Base-by-base conservation (phyloP, 2,888 invertebrate genomes). In the Erebia epiphron region DNA sequence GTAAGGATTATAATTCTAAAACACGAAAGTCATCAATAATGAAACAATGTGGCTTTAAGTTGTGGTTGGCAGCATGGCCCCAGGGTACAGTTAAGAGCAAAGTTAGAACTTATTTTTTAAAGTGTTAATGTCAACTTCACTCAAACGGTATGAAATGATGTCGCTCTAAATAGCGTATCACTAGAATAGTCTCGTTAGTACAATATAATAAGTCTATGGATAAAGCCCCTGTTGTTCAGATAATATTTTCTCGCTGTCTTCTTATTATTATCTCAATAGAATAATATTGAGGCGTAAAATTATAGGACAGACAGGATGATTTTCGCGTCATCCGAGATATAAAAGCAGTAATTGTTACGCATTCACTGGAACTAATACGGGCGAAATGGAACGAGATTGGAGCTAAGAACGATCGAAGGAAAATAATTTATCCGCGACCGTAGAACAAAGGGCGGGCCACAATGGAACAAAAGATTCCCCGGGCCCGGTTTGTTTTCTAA, bases 331-430 rank as follows among this genome's bases (percentile, higher is more conserved):
- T 91, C 88, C 89, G 87, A 86, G 77, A 88, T 85, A 91, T 90
- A 92, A 92, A 91, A 88, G 86, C 83, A 84, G 88, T 92, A 93
- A 93, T 92, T 92, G 92, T 92, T 92, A 89, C 90, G 88, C 91
- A 92, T 90, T 88, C 89, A 83, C 86, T 91, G 92, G 91, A 92
- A 93, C 92, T 92, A 93, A 93, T 90, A 89, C 89, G 92, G 85
- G 84, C 89, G 90, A 91, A 92, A 93, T 92, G 91, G 90, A 90
- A 91, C 88, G 87, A 87, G 91, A 91, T 88, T 86, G 87, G 86
- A 87, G 72, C 88, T 84, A 86, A 87, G 91, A 87, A 87, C 88
- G 90, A 90, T 90, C 89, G 87, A 87, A 89, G 89, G 90, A 90
- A 91, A 91, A 92, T 92, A 91, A 92, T 92, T 92, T 91, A 91